Evolutionary conservation across 2,888 invertebrate genomes (phyloP).

Genomic region (Cyclophora punctaria): DNA sequence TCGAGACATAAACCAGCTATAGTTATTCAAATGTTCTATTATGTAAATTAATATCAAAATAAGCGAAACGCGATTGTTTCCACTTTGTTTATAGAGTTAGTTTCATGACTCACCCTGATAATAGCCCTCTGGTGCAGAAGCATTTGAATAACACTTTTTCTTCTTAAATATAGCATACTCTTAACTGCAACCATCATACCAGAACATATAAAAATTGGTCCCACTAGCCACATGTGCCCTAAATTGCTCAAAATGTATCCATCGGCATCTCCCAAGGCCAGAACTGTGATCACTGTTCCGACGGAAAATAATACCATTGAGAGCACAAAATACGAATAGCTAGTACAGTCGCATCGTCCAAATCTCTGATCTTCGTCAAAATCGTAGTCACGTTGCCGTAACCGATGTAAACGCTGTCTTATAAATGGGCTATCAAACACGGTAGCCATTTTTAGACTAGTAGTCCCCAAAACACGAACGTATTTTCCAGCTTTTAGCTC

Average conservation of each 20-base stretch:
- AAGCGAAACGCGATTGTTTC: slow-evolving; percentile 6
- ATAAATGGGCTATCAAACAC: slow-evolving; percentile 78
- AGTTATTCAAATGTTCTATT: not conserved
- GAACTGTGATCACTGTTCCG: slow-evolving; percentile 78
- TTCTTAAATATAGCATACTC: slow-evolving; percentile 78
- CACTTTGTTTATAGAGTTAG: slow-evolving; percentile 7
- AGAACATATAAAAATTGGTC: slow-evolving; percentile 80
- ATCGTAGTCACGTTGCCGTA: slow-evolving; percentile 74
- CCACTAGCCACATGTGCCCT: slow-evolving; percentile 81
- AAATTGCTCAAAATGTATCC: slow-evolving; percentile 76
- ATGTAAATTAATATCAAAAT: slow-evolving; percentile 3
- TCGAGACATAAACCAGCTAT: not conserved
- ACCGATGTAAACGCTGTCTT: slow-evolving; percentile 75
- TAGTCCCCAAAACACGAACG: slow-evolving; percentile 7
- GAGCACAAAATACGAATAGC: slow-evolving; percentile 78
- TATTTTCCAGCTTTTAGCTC: slow-evolving; percentile 10
- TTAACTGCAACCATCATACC: slow-evolving; percentile 81
- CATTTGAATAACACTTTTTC: slow-evolving; percentile 80
- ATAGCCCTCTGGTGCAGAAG: slow-evolving; percentile 77
- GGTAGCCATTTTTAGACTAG: slow-evolving; percentile 71
- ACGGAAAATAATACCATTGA: slow-evolving; percentile 78
- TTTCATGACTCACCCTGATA: slow-evolving; percentile 66
- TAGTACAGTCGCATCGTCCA: slow-evolving; percentile 79
- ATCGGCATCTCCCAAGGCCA: slow-evolving; percentile 77
- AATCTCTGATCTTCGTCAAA: slow-evolving; percentile 77